A percentile compares a stretch with the other conserved stretches of the same genome.
Conservation (phyloP, 2,888 invertebrate genomes). For the Aethes cnicana region DNA sequence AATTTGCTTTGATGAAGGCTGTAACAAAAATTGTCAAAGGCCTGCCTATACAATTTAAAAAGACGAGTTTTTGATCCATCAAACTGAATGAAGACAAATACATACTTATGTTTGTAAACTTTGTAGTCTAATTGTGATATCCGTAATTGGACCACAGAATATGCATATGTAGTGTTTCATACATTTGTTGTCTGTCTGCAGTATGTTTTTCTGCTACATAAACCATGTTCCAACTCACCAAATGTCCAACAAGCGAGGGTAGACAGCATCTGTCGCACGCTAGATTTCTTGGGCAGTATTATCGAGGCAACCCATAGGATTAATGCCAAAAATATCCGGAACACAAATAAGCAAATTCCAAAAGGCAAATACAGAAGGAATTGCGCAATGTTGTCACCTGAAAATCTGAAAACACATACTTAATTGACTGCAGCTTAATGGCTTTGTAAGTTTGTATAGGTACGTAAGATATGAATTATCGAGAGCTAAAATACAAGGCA, state of each 20-base stretch:
- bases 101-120: too few relatives aligned
- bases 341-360: conserved; percentile 75
- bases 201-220: not conserved
- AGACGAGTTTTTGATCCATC: too few relatives aligned
- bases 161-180: too few relatives aligned
- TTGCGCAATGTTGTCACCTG: conserved; percentile 74
- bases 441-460: too few relatives aligned
- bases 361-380: conserved; percentile 81
- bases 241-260: conserved; percentile 83
- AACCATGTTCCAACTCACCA: conserved; percentile 61
- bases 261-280: conserved; percentile 77
- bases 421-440: not conserved
- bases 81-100: too few relatives aligned
- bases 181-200: too few relatives aligned
- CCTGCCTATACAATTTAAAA: too few relatives aligned
- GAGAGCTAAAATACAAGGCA: conserved; percentile 31
- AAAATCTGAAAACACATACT: conserved; percentile 68
- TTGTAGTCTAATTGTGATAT: too few relatives aligned
- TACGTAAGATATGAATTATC: conserved; percentile 17
- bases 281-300: conserved; percentile 81
- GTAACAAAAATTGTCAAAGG: too few relatives aligned
- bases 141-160: too few relatives aligned
- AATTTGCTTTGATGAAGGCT: too few relatives aligned
- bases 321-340: conserved; percentile 76
- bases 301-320: conserved; percentile 81